These are phyloP conservation scores for Silurus meridionalis DNA, from an alignment of 2,113 vertebrate species.

Conservation along the genomic window DNA sequence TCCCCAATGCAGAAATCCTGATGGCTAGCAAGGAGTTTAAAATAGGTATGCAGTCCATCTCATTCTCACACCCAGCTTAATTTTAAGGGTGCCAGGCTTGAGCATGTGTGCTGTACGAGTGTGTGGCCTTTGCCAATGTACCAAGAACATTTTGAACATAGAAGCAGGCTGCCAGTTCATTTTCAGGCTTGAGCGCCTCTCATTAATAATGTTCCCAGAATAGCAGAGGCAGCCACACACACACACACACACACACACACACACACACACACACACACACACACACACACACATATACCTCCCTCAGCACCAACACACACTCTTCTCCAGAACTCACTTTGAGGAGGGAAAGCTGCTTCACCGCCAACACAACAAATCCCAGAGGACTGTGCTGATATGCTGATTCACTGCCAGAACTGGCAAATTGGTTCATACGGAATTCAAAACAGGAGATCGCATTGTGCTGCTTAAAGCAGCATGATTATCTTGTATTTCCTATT, in stretches of 20 bases:
- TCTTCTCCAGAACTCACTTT: conserved; percentile 39
- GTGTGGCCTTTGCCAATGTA: conserved; percentile 34
- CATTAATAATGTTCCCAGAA: conserved; percentile 58
- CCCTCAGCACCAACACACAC: conserved; percentile 25
- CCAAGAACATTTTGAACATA: conserved; percentile 49
- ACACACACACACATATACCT: conserved; percentile 16
- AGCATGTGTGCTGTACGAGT: conserved; percentile 54
- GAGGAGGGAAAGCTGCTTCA: conserved; percentile 37
- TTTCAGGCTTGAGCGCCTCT: conserved; percentile 57
- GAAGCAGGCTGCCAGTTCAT: conserved; percentile 50
- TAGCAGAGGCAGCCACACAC: conserved; percentile 42
- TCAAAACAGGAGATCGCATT: conserved; percentile 50
- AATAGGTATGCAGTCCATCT: conserved; percentile 78
- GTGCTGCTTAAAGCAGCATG: conserved; percentile 39
- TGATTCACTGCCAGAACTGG: conserved; percentile 49
- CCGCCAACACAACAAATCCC: conserved; percentile 51
- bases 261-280: conserved; percentile 15
- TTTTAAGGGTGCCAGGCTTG: background rate
- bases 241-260: conserved; percentile 1
- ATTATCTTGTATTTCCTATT: conserved; percentile 47
- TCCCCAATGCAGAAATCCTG: conserved; percentile 91
- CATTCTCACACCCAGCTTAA: conserved; percentile 13
- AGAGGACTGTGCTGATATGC: conserved; percentile 46
- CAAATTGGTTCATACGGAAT: conserved; percentile 47
- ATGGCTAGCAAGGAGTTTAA: conserved; percentile 93